Evolutionary conservation across 2,797 vertebrate species (phyloP).

Genomic region (Serranus cabrilla): DNA sequence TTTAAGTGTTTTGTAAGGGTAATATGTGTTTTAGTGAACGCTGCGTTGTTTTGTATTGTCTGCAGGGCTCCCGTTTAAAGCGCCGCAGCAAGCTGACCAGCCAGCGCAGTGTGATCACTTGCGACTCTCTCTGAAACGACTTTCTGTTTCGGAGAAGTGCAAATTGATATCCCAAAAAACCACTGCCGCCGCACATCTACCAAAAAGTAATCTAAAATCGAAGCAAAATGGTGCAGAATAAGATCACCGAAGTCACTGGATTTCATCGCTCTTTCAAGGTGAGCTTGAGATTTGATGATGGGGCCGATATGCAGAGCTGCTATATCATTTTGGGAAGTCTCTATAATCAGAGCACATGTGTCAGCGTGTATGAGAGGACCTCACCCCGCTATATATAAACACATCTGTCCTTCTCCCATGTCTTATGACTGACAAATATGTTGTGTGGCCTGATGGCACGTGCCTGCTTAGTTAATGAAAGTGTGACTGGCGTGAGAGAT

Average conservation of each 20-base stretch:
- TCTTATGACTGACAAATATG: constrained; percentile 26
- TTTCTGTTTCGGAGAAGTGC: constrained; percentile 77
- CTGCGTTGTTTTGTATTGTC: constrained; percentile 32
- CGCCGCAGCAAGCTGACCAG: constrained; percentile 76
- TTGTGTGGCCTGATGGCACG: constrained; percentile 30
- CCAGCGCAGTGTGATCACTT: constrained; percentile 78
- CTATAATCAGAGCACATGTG: constrained; percentile 40
- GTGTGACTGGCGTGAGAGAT: neutral
- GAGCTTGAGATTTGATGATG: constrained; percentile 45
- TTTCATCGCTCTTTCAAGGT: constrained; percentile 97
- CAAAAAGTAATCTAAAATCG: constrained; percentile 61
- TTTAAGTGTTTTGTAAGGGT: neutral
- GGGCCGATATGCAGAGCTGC: neutral
- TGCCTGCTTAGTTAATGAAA: constrained; percentile 16
- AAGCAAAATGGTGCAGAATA: constrained; percentile 95
- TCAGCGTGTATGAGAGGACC: constrained; percentile 29
- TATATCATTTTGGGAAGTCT: constrained; percentile 7
- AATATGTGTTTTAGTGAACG: constrained; percentile 32
- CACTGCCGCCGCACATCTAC: constrained; percentile 76
- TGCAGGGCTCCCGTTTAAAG: constrained; percentile 86
- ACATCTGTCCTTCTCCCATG: constrained; percentile 54
- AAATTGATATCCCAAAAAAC: constrained; percentile 61
- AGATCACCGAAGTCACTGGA: constrained; percentile 91
- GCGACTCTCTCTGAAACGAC: constrained; percentile 73
- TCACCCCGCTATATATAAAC: constrained; percentile 64